These are phyloP conservation scores for Melinaea menophilus DNA, from an alignment of 2,888 invertebrate species.

Conservation along the genomic window DNA sequence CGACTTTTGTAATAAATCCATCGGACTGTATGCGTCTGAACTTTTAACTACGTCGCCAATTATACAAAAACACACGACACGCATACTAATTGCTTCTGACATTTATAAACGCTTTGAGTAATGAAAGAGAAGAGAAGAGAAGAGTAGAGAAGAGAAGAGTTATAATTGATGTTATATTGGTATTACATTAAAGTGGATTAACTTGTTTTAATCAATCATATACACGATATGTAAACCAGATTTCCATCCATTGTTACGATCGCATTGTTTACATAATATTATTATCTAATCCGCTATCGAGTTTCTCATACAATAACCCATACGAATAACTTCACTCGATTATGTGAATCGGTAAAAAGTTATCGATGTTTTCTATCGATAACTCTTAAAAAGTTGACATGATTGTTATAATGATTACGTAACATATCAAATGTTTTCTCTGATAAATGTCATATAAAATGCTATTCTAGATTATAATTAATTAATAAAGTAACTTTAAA, in stretches of 20 bases:
- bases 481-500: too few relatives aligned
- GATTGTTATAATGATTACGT: too few relatives aligned
- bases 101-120: conserved; percentile 5
- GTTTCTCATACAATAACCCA: background rate
- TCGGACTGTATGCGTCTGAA: conserved; percentile 39
- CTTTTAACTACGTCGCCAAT: conserved; percentile 46
- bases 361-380: too few relatives aligned
- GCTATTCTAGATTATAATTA: too few relatives aligned
- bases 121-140: too few relatives aligned
- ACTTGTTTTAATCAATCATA: background rate
- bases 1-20: conserved; percentile 45
- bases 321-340: too few relatives aligned
- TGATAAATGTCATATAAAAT: too few relatives aligned
- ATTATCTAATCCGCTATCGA: conserved; percentile 1
- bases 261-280: conserved; percentile 2
- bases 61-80: conserved; percentile 60
- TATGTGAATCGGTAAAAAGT: too few relatives aligned
- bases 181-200: background rate
- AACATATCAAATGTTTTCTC: too few relatives aligned
- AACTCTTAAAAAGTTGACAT: too few relatives aligned
- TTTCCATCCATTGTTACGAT: background rate
- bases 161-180: background rate
- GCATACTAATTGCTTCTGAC: conserved; percentile 50
- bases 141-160: too few relatives aligned
- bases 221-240: background rate